phyloP scores from a whole-genome alignment of 2,797 vertebrate genomes.

The Zalophus californianus region DNA sequence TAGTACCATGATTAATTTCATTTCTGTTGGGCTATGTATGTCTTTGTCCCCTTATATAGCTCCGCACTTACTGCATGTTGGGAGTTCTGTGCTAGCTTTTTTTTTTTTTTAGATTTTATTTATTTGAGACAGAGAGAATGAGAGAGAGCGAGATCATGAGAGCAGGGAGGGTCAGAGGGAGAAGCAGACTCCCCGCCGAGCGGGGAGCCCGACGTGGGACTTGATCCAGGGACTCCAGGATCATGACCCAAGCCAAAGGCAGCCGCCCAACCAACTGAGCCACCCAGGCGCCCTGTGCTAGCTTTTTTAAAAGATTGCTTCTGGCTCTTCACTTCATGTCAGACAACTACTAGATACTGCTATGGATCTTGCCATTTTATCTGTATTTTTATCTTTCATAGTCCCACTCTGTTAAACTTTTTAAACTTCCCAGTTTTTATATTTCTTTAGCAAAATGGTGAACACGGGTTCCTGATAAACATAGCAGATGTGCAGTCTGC shows the following conservation, averaged over 20 bases:
- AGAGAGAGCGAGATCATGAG: too few relatives aligned
- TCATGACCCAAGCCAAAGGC: too few relatives aligned
- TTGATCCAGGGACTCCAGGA: too few relatives aligned
- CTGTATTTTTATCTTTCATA: background rate
- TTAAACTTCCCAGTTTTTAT: background rate
- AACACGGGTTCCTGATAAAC: background rate
- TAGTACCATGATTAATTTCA: background rate
- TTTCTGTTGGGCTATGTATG: background rate
- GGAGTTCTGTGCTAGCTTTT: background rate
- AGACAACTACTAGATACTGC: background rate
- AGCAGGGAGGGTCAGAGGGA: too few relatives aligned
- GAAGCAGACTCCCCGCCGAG: too few relatives aligned
- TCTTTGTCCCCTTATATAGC: background rate
- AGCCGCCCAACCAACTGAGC: too few relatives aligned
- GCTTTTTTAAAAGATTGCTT: background rate
- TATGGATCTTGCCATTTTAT: background rate
- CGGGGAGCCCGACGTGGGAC: too few relatives aligned
- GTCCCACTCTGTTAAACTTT: background rate
- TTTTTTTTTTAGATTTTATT: too few relatives aligned
- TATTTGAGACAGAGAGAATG: too few relatives aligned
- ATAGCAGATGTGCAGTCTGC: background rate
- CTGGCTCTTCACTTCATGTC: background rate
- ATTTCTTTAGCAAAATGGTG: background rate
- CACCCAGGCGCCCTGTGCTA: background rate
- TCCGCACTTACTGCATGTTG: background rate